Evolutionary conservation across 92 coral and sea anemone species (phyloP).

Genomic region (Meandrina meandrites): DNA sequence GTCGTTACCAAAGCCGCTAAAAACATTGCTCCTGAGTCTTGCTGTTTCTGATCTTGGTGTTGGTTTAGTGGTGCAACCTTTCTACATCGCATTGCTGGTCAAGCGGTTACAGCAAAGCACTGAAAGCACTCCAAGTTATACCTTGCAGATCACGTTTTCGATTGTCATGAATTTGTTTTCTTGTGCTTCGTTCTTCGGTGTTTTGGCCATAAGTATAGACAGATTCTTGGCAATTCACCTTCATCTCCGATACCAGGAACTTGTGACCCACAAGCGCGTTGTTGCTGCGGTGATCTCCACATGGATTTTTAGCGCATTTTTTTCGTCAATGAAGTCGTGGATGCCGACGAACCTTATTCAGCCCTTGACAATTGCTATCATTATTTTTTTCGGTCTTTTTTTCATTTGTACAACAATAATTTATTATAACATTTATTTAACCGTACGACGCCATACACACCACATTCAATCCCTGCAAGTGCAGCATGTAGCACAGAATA

Average conservation of each 20-base stretch:
- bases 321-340: background rate
- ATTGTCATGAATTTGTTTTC: background rate
- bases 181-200: background rate
- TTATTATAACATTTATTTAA: background rate
- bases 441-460: background rate
- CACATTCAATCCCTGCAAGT: background rate
- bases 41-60: background rate
- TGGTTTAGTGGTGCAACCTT: background rate
- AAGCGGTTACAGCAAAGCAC: background rate
- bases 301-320: background rate
- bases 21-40: background rate
- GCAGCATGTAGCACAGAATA: background rate
- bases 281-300: background rate
- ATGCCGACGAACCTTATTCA: background rate
- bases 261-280: conserved; percentile 15
- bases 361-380: background rate
- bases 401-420: background rate
- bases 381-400: background rate
- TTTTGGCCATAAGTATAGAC: background rate
- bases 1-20: background rate
- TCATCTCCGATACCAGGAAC: conserved; percentile 2
- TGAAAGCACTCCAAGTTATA: background rate
- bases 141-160: background rate
- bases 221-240: conserved; percentile 3
- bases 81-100: background rate